Conservation (phyloP, 2,888 invertebrate species). For the Epicampocera succincta region DNA sequence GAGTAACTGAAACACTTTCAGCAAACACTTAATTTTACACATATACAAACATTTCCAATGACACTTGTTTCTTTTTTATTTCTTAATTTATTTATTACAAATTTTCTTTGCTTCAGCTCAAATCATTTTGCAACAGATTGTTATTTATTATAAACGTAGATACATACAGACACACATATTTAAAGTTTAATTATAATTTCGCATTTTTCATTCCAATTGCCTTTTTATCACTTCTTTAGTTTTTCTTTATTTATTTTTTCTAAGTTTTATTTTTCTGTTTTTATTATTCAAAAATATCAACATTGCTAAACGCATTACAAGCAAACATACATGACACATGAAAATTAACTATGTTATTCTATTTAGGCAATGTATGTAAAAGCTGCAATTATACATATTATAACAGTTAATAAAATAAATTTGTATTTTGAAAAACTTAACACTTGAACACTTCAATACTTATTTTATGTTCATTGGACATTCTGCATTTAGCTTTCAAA, state of each 20-base stretch:
- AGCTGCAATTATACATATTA: constrained; percentile 55
- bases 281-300: constrained; percentile 5
- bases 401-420: constrained; percentile 62
- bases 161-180: too few species aligned
- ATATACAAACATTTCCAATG: constrained; percentile 61
- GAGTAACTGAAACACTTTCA: constrained; percentile 41
- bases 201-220: constrained; percentile 59
- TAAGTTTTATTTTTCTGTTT: constrained; percentile 13
- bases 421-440: constrained; percentile 67
- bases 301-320: constrained; percentile 34
- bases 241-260: constrained; percentile 19
- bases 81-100: constrained; percentile 37
- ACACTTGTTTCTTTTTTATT: constrained; percentile 34
- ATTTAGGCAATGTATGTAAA: constrained; percentile 36
- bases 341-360: constrained; percentile 5
- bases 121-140: background rate
- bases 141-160: constrained; percentile 41
- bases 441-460: constrained; percentile 31
- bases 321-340: constrained; percentile 22
- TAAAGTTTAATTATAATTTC: background rate
- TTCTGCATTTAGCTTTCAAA: constrained; percentile 51
- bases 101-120: too few species aligned
- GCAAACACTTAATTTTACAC: constrained; percentile 41
- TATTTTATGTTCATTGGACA: constrained; percentile 38
- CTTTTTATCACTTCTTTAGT: background rate